Evolutionary conservation across 2,888 invertebrate genomes (phyloP).

Genomic region (Allacma fusca): DNA sequence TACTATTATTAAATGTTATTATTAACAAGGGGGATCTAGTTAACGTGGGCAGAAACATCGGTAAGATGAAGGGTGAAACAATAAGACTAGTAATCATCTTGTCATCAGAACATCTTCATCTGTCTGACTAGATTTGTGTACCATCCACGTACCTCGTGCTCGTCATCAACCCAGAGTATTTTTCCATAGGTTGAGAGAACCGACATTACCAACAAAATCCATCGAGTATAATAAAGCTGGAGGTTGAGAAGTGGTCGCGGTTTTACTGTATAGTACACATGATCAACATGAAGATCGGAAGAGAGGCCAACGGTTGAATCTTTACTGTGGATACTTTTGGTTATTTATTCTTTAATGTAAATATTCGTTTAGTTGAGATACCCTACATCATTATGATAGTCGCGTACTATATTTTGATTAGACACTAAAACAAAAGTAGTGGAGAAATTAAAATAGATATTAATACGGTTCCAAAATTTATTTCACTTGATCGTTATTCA

Average conservation of each 20-base stretch:
- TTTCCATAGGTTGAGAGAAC: neutral
- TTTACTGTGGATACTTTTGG: too few species aligned
- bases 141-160: too few species aligned
- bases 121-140: neutral
- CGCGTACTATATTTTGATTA: too few species aligned
- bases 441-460: too few species aligned
- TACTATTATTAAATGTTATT: neutral
- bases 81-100: neutral
- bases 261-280: neutral
- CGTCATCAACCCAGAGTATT: neutral
- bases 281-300: neutral
- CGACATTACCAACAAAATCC: neutral
- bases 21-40: neutral
- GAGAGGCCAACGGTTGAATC: neutral
- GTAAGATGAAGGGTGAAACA: neutral
- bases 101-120: constrained; percentile 3
- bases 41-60: neutral
- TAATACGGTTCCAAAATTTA: too few species aligned
- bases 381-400: too few species aligned
- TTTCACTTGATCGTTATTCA: too few species aligned
- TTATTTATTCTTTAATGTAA: too few species aligned
- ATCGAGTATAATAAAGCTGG: neutral
- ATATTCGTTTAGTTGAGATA: too few species aligned
- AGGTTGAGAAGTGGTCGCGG: neutral
- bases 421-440: too few species aligned